A percentile compares a stretch with the other conserved stretches of the same genome.
Conservation (phyloP, 2,888 invertebrate species). For the Drosophila nigricruria region DNA sequence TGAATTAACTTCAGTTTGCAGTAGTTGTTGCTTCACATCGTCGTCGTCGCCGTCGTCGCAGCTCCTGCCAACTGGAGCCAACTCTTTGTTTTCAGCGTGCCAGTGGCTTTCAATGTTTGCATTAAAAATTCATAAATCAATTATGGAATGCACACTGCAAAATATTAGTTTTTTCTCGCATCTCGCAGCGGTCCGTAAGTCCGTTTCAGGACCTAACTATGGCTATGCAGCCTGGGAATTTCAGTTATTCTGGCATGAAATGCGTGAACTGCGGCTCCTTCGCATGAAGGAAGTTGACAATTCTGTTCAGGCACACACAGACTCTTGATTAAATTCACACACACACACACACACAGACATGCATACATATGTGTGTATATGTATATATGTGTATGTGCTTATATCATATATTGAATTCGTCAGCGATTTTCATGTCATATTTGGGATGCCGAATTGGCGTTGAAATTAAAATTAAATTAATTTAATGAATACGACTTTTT, state of each 20-base stretch:
- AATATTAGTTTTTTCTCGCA: conserved; percentile 78
- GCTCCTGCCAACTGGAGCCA: conserved; percentile 41
- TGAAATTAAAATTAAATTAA: conserved; percentile 80
- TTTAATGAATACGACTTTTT: conserved; percentile 65
- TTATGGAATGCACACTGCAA: conserved; percentile 84
- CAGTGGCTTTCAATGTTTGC: conserved; percentile 76
- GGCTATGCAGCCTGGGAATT: conserved; percentile 69
- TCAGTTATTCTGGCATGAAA: conserved; percentile 78
- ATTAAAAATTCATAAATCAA: conserved; percentile 85
- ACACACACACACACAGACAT: neutral
- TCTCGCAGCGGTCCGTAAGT: conserved; percentile 42
- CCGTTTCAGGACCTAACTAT: conserved; percentile 5
- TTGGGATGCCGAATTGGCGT: conserved; percentile 75
- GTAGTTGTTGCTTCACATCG: conserved; percentile 38
- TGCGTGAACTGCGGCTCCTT: conserved; percentile 76
- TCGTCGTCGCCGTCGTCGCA: conserved; percentile 15
- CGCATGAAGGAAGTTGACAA: conserved; percentile 69
- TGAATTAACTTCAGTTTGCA: conserved; percentile 70
- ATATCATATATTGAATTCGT: conserved; percentile 50
- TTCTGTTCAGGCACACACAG: conserved; percentile 40
- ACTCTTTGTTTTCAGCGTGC: conserved; percentile 60
- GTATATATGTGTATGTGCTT: neutral
- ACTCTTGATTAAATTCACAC: conserved; percentile 69
- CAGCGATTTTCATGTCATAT: conserved; percentile 62
- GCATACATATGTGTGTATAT: neutral